These are phyloP conservation scores for Heloderma charlesbogerti DNA, from an alignment of 2,113 vertebrate species.

Conservation along the genomic window DNA sequence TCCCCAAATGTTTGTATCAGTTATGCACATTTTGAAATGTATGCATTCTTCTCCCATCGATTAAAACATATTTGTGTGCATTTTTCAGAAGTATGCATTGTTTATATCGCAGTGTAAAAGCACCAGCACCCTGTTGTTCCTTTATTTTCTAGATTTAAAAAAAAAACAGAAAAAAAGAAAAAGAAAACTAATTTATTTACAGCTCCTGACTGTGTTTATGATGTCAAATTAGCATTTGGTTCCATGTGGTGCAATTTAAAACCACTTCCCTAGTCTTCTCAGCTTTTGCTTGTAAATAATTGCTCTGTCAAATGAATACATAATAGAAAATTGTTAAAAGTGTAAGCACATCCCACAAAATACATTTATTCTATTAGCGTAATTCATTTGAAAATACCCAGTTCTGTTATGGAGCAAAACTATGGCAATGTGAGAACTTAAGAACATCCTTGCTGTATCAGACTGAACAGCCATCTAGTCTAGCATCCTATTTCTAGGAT, in stretches of 20 bases:
- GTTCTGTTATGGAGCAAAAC: fast-evolving
- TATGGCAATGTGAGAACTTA: not conserved
- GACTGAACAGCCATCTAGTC: not conserved
- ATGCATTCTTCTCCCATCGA: no score
- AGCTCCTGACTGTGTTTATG: slow-evolving; percentile 35
- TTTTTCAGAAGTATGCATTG: no score
- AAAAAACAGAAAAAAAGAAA: not conserved
- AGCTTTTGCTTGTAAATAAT: slow-evolving; percentile 45
- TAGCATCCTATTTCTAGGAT: not conserved
- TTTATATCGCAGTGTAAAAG: not conserved
- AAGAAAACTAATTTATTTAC: slow-evolving; percentile 24
- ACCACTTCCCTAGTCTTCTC: slow-evolving; percentile 40
- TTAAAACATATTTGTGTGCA: no score
- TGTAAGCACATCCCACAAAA: slow-evolving; percentile 33
- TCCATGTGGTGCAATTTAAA: slow-evolving; percentile 49
- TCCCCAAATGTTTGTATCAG: no score
- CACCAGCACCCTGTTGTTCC: not conserved
- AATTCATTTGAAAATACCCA: not conserved
- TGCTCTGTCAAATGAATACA: slow-evolving; percentile 47
- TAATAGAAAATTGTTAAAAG: slow-evolving; percentile 41
- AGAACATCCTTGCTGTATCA: not conserved
- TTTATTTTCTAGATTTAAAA: not conserved
- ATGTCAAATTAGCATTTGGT: slow-evolving; percentile 35
- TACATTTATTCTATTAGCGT: slow-evolving; percentile 42
- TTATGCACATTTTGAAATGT: no score